Evolutionary conservation across 2,797 vertebrate species (phyloP), one percentile per base, ranked within the genome.

Genomic region (Chelon labrosus): DNA sequence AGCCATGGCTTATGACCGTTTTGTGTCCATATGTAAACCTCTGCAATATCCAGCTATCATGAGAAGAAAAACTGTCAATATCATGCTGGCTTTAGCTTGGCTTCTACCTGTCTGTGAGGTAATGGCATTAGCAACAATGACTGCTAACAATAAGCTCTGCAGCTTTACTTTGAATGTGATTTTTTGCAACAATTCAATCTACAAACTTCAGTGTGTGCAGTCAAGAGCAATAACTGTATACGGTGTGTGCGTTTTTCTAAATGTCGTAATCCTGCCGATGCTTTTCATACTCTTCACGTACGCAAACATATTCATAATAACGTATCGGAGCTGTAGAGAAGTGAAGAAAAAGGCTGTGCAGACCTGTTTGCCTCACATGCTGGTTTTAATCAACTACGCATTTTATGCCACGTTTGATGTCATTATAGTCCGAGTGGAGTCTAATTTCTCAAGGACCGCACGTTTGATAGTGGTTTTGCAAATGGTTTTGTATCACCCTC

Each of bases 1-100:
- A 25, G 81, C 47, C n/a, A 87, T 89, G 88, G 46, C 82, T 3
- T 84, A 82, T 57, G 88, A 85, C 61, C 80, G 83, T 37, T 86
- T 82, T 22, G 84, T 85, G 42, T 84, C 85, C 3, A 84, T 87
- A 59, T 85, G 81, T 65, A 86, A 86, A 76, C 86, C 82, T 61
- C 62, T 88, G 49, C 65, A 78, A 35, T 84, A 89, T 66, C 6
- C 70, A 8, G 56, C 9, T 3, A 80, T 84, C n/a, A 75, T 86
- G 75, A 83, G 13, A 1, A 76, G 51, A 66, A 53, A 3, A 2
- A 75, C 22, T 2, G 58, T 89, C 0, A 54, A 2, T 38, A 5
- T 46, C 22, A 19, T 78, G 0, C 7, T 87, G 7, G 2, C 39
- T 19, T 20, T 75, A 1, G 25, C 75, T 7, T 86, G 84, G 84